phyloP scores from a whole-genome alignment of 53 echinoderm and acorn worm genomes.

The Actinopyga echinites region DNA sequence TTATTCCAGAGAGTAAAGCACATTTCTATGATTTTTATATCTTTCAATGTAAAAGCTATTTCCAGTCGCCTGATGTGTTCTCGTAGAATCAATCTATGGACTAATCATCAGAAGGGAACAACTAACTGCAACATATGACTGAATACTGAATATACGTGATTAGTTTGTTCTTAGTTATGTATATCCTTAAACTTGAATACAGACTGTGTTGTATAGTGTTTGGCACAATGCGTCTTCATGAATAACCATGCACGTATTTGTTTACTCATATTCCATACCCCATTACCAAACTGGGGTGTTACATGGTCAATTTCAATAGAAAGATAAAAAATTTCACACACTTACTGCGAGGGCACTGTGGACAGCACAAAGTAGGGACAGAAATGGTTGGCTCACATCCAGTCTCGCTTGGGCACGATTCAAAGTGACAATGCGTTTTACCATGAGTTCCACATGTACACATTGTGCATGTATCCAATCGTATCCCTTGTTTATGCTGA shows the following conservation, averaged over 20 bases:
- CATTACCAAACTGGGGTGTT: no score
- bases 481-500: background rate
- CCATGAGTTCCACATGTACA: background rate
- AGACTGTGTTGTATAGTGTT: background rate
- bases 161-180: no score
- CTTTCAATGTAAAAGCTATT: no score
- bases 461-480: background rate
- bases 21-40: no score
- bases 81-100: no score
- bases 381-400: background rate
- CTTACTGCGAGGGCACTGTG: background rate
- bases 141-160: no score
- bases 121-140: no score
- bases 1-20: no score
- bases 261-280: background rate
- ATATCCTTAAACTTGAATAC: no score
- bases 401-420: background rate
- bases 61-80: no score
- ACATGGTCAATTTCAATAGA: background rate
- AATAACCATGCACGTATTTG: no score
- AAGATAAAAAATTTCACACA: background rate
- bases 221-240: background rate
- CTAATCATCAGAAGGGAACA: no score
- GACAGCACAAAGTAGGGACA: background rate
- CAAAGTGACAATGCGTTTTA: background rate